Evolutionary conservation across 2,888 invertebrate species (phyloP).

Genomic region (Halictus ligatus): DNA sequence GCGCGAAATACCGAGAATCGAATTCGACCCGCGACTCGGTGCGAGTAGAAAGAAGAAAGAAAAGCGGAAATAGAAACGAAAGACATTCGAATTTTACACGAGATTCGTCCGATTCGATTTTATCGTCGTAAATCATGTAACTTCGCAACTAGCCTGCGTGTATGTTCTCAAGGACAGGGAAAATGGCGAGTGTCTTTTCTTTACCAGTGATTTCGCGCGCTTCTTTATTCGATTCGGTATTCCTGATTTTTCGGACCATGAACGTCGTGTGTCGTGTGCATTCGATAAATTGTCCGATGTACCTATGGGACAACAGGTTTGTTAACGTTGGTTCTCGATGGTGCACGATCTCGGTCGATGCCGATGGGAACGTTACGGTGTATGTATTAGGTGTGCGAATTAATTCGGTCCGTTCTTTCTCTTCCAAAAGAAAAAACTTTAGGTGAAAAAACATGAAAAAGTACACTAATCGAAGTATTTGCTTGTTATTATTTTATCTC

Average conservation of each 20-base stretch:
- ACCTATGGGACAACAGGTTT: background rate
- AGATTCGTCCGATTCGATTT: background rate
- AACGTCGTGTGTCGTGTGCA: background rate
- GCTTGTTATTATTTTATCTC: no score
- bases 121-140: background rate
- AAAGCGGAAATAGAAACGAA: constrained; percentile 35
- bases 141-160: background rate
- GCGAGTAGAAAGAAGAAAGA: constrained; percentile 36
- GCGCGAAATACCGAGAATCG: constrained; percentile 69
- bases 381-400: background rate
- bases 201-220: constrained; percentile 19
- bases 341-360: background rate
- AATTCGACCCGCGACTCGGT: constrained; percentile 45
- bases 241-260: background rate
- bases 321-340: background rate
- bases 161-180: background rate
- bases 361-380: background rate
- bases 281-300: background rate
- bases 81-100: constrained; percentile 44
- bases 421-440: no score
- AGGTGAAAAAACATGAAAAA: no score
- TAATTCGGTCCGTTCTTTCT: no score
- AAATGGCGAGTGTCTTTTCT: constrained; percentile 29
- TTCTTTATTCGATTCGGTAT: background rate
- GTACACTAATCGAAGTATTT: no score